Conservation (phyloP, 2,113 vertebrate species). For the Steatornis caripensis region DNA sequence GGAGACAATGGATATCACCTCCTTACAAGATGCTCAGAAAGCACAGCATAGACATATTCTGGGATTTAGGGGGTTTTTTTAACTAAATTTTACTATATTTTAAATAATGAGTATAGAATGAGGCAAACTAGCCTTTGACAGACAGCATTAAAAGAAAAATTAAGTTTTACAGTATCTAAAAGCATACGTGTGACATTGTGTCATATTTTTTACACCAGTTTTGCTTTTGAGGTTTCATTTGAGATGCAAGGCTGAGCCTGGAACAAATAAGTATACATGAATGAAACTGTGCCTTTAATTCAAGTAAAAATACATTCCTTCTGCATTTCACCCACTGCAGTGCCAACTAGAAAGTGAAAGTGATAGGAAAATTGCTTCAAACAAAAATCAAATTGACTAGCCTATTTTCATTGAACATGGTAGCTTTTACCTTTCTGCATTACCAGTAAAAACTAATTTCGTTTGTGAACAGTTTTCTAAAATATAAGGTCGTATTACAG, state of each 20-base stretch:
- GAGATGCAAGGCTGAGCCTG: background rate
- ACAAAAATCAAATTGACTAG: background rate
- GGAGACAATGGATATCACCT: background rate
- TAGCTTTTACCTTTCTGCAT: background rate
- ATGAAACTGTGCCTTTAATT: background rate
- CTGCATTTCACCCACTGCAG: background rate
- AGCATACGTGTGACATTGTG: rapidly evolving
- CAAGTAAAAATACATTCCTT: background rate
- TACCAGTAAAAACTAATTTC: background rate
- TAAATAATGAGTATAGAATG: background rate
- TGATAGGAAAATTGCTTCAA: background rate
- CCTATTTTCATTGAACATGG: background rate
- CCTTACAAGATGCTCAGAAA: background rate
- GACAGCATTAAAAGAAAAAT: background rate
- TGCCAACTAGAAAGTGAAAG: background rate
- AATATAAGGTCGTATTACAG: background rate
- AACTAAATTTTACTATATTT: background rate
- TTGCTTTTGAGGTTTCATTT: background rate
- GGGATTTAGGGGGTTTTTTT: rapidly evolving
- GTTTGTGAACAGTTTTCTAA: background rate
- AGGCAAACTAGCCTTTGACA: background rate
- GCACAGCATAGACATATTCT: background rate
- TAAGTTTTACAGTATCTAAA: background rate
- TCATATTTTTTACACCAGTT: background rate
- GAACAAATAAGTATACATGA: background rate